Evolutionary conservation across 1,140 invertebrate genomes (phyloP).

Genomic region (Fragariocoptes setiger): DNA sequence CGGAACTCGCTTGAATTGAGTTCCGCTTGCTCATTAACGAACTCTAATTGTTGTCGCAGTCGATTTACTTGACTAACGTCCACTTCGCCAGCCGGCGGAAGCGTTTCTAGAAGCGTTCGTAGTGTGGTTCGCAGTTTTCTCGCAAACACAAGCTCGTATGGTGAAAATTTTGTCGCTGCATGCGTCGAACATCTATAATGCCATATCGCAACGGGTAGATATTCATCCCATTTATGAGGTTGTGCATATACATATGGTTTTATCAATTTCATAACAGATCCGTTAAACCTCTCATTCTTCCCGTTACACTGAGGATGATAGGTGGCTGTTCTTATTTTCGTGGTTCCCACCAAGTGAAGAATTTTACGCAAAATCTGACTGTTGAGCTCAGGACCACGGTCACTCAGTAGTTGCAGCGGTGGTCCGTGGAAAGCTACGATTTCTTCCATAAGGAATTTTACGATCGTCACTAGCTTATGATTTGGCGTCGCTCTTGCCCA

Average conservation of each 20-base stretch:
- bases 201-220: not conserved
- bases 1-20: no score
- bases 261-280: not conserved
- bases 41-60: no score
- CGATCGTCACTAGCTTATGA: not conserved
- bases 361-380: not conserved
- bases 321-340: not conserved
- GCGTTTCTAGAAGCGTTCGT: no score
- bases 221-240: not conserved
- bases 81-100: no score
- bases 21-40: no score
- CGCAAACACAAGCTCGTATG: no score
- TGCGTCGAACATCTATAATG: constrained; percentile 1
- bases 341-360: no score
- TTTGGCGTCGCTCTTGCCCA: not conserved
- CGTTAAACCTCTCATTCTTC: constrained; percentile 1
- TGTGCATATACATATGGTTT: not conserved
- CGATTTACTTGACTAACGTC: no score
- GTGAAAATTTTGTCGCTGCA: no score
- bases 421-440: not conserved
- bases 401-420: not conserved
- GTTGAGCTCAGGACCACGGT: not conserved
- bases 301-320: constrained; percentile 1
- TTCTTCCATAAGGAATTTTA: not conserved
- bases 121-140: no score